phyloP scores from a whole-genome alignment of 1,140 invertebrate species.

The Drosophila pruinosa region DNA sequence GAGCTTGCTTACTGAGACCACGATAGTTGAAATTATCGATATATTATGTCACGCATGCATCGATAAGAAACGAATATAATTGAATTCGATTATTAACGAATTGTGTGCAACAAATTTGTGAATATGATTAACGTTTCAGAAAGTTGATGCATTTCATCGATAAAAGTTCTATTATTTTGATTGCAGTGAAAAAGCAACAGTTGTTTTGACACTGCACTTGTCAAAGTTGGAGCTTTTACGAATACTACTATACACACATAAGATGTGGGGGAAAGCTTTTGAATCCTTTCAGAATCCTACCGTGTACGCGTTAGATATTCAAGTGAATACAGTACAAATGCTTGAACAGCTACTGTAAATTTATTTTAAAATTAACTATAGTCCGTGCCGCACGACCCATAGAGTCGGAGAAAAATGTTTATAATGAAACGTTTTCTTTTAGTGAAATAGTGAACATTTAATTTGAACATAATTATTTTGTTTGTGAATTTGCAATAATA shows the following conservation, averaged over 20 bases:
- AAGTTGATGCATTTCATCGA: too few species aligned
- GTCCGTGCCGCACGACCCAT: conserved; percentile 1
- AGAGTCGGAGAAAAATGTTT: background rate
- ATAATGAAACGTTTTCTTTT: background rate
- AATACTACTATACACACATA: conserved; percentile 38
- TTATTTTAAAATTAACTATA: conserved; percentile 22
- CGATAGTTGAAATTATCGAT: background rate
- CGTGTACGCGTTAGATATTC: conserved; percentile 4
- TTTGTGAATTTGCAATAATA: background rate
- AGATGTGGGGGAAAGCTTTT: conserved; percentile 39
- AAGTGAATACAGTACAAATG: conserved; percentile 26
- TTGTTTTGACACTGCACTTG: conserved; percentile 41
- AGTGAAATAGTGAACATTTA: background rate
- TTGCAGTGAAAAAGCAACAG: conserved; percentile 32
- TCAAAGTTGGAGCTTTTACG: conserved; percentile 49
- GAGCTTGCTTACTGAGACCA: conserved; percentile 6
- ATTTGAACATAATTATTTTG: background rate
- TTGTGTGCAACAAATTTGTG: background rate
- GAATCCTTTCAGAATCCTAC: conserved; percentile 33
- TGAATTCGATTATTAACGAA: background rate
- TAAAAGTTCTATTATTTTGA: background rate
- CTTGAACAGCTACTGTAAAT: conserved; percentile 8
- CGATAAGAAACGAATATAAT: background rate
- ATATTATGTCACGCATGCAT: background rate
- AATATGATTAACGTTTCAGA: background rate